Percentiles rank a stretch among this genome's conserved stretches.
These are phyloP conservation scores for Drosophila paulistorum DNA, from an alignment of 1,140 invertebrate genomes.

Conservation along the genomic window DNA sequence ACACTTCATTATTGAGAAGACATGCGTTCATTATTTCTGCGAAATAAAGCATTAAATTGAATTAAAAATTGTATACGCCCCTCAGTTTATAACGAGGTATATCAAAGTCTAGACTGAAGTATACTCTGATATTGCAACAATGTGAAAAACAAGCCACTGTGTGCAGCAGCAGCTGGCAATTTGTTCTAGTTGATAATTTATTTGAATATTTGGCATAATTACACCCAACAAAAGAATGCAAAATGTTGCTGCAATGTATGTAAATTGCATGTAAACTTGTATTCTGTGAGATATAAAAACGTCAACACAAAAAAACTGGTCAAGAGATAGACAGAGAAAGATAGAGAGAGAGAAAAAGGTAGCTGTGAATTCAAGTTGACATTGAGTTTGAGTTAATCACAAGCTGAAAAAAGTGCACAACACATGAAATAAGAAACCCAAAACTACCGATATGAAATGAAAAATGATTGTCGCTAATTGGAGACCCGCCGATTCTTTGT, in stretches of 20 bases:
- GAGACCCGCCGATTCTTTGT: constrained; percentile 32
- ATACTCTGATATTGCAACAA: constrained; percentile 50
- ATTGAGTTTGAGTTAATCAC: constrained; percentile 58
- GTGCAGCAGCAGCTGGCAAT: constrained; percentile 31
- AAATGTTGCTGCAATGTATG: constrained; percentile 49
- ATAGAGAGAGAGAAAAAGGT: not conserved
- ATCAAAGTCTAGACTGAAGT: not conserved
- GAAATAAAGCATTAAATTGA: too few relatives aligned
- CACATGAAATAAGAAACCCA: constrained; percentile 17
- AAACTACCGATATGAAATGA: constrained; percentile 39
- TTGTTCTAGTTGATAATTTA: constrained; percentile 79
- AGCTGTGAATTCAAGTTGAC: constrained; percentile 34
- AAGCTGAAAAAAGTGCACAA: constrained; percentile 36
- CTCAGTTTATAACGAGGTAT: not conserved
- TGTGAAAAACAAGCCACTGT: constrained; percentile 63
- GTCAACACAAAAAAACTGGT: constrained; percentile 26
- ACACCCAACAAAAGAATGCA: constrained; percentile 58
- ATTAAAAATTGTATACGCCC: too few relatives aligned
- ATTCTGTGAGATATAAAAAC: constrained; percentile 48
- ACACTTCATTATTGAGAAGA: too few relatives aligned
- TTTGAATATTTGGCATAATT: constrained; percentile 78
- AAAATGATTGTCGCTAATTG: constrained; percentile 77
- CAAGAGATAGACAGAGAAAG: constrained; percentile 15
- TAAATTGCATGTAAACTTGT: constrained; percentile 36
- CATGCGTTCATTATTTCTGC: too few relatives aligned